Base-by-base conservation (phyloP, 2,797 vertebrate genomes). In the Hylomyscus alleni region DNA sequence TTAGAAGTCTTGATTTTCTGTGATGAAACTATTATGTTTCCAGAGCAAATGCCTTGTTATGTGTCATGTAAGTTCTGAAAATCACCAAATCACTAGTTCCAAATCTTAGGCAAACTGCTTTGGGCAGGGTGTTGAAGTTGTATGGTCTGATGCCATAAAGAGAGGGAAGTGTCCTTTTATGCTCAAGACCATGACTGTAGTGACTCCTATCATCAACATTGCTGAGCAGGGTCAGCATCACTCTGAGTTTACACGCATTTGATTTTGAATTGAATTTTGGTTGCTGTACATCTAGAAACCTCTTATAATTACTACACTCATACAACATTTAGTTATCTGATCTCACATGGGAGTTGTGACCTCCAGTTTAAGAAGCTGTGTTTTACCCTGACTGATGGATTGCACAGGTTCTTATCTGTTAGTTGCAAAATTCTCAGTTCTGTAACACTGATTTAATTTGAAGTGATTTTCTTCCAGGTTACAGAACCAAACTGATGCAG, bases 381-480 rank as follows among this genome's bases (percentile, higher is more conserved):
- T 17, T 90, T 78, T n/a, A 44, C 58, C 44, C 56, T 77, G 40
- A 50, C 29, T 62, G 73, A 82, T 89, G 9, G 7, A 26, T 78
- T 94, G 34, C 52, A 44, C 91, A 94, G 92, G 6, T 86, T 91
- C 3, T 24, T 91, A 40, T 84, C 17, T 82, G 90, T 82, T 72
- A 72, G 31, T 88, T 93, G 34, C 17, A 91, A 89, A 40, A 91
- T 95, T 89, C 54, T 90, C 2, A n/a, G 2, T 90, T 93, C 52
- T 85, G 1, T 89, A 92, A 95, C 94, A 12, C 31, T 77, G 3
- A 93, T 40, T 92, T 88, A 90, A 60, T 91, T 94, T 92, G 91
- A 82, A 77, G n/a, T 82, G 22, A 88, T n/a, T 67, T 69, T 54
- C 6, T 6, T 1, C 26, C 52, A 62, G 58, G 54, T 78, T 13